Percentiles rank a stretch among this genome's conserved stretches.
Conservation (phyloP, 2,888 invertebrate genomes). For the Gymnocheta viridis region DNA sequence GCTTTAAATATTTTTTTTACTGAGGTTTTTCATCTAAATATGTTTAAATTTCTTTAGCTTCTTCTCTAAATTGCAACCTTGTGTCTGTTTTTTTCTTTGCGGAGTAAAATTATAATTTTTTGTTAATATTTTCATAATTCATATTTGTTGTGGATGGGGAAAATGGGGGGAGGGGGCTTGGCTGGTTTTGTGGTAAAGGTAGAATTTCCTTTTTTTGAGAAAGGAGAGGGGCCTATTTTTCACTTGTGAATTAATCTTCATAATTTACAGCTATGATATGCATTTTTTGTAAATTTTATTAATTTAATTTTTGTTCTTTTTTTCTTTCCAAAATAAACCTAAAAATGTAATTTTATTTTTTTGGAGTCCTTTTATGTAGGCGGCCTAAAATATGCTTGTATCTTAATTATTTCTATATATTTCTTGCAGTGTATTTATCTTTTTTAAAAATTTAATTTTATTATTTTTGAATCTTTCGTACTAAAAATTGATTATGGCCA, state of each 20-base stretch:
- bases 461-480: constrained; percentile 16
- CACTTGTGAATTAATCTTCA: constrained; percentile 73
- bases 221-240: constrained; percentile 36
- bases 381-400: constrained; percentile 64
- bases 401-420: constrained; percentile 14
- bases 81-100: constrained; percentile 56
- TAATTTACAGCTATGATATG: constrained; percentile 94
- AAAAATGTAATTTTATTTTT: constrained; percentile 36
- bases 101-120: constrained; percentile 42
- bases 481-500: constrained; percentile 58
- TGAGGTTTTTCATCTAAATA: constrained; percentile 71
- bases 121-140: constrained; percentile 37
- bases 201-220: not conserved
- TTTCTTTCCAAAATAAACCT: constrained; percentile 39
- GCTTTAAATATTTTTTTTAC: constrained; percentile 60
- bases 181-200: constrained; percentile 13
- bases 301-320: constrained; percentile 33
- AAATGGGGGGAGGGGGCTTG: not conserved
- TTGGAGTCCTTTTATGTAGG: constrained; percentile 34
- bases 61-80: constrained; percentile 69
- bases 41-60: constrained; percentile 70
- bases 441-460: not conserved
- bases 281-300: constrained; percentile 83
- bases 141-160: not conserved
- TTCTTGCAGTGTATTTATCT: constrained; percentile 18